Evolutionary conservation across 2,797 vertebrate genomes (phyloP), one percentile per base, ranked within the genome.

Genomic region (Gobio occitaniae): DNA sequence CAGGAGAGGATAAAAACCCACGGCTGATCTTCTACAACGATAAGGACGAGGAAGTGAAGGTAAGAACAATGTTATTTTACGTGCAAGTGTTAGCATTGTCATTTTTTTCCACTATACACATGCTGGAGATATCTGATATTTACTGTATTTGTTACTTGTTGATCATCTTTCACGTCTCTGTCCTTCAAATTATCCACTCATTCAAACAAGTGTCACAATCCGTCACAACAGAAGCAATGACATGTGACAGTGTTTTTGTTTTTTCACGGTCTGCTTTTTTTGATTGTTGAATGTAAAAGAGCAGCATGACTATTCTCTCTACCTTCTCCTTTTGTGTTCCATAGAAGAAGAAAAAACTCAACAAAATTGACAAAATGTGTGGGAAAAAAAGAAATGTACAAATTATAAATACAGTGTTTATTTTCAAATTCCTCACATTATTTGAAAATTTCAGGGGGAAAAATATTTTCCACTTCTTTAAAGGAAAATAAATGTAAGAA

Each of bases 21-120:
- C 94, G 90, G 47, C 90, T 97, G 21, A 92, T 96, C 78, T 93
- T 97, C 87, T 96, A 95, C 88, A 93, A 95, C 8, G 92, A 94
- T 19, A 93, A 94, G 72, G 94, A 95, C 17, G 94, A 95, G 85
- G 92, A 94, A 70, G 94, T 96, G 38, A 94, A 96, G 96, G 96
- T 96, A 91, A 93, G 90, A 71, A 44, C 36, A n/a, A 29, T 21
- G 19, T 38, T 4, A n/a, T 52, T 52, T 66, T 21, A 50, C 0
- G 0, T 29, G 9, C 13, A 61, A 17, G 19, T 29, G 7, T 17
- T 25, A 0, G 50, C 36, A 21, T 52, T 54, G 25, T 1, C 25
- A 15, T 29, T 29, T 72, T 38, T 19, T 19, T 11, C 15, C 48
- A 54, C 29, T 54, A 2, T 21, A 32, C 48, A 12, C 4, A 6